Evolutionary conservation across 1,140 invertebrate genomes (phyloP).

Genomic region (Eumeta japonica): DNA sequence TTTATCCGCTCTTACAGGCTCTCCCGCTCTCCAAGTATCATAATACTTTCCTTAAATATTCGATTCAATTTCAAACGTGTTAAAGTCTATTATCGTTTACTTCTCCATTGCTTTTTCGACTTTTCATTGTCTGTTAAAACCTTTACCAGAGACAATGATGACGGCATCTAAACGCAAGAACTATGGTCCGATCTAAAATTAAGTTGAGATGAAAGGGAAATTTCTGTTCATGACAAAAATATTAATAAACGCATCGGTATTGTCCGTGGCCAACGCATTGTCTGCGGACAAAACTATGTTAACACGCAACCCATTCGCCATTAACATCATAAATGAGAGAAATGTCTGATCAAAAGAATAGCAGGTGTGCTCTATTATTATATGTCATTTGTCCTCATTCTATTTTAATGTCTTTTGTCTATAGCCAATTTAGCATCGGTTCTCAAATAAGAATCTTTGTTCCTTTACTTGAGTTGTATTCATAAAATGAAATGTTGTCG

Average conservation of each 20-base stretch:
- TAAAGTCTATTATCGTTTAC: too few relatives aligned
- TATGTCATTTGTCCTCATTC: constrained; percentile 45
- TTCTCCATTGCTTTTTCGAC: constrained; percentile 12
- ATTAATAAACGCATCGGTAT: constrained; percentile 38
- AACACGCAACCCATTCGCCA: constrained; percentile 46
- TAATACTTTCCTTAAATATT: constrained; percentile 6
- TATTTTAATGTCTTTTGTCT: constrained; percentile 34
- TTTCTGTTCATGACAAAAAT: constrained; percentile 48
- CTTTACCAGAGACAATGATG: constrained; percentile 41
- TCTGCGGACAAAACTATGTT: constrained; percentile 40
- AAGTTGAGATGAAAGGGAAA: constrained; percentile 50
- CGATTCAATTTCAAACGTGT: constrained; percentile 11
- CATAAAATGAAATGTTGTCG: too few relatives aligned
- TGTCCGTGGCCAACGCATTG: constrained; percentile 43
- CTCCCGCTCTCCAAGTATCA: too few relatives aligned
- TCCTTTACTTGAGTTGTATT: too few relatives aligned
- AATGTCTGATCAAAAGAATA: constrained; percentile 55
- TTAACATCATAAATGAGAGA: constrained; percentile 57
- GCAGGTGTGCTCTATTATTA: constrained; percentile 54
- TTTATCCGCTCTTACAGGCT: constrained; percentile 47
- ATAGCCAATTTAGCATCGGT: constrained; percentile 18
- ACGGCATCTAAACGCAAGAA: constrained; percentile 51
- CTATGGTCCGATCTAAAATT: constrained; percentile 52
- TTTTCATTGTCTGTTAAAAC: constrained; percentile 6
- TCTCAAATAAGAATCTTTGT: too few relatives aligned